Evolutionary conservation across 1,140 invertebrate genomes (phyloP).

Genomic region (Hycleus cichorii): DNA sequence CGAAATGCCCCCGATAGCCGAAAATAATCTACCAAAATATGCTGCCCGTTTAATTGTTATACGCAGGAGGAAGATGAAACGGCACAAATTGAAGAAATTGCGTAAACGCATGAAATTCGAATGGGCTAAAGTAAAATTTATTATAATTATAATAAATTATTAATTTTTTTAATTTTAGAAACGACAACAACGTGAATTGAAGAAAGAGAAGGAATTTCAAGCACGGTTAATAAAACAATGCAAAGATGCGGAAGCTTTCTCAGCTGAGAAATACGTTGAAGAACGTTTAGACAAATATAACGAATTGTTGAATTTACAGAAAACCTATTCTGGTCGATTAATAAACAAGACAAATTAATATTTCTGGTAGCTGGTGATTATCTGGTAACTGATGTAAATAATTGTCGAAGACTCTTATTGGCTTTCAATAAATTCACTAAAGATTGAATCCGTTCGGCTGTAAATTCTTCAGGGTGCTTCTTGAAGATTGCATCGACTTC

Average conservation of each 20-base stretch:
- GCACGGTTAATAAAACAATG: constrained; percentile 59
- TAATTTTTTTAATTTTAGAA: constrained; percentile 37
- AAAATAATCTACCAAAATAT: constrained; percentile 49
- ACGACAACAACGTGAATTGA: constrained; percentile 56
- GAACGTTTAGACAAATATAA: constrained; percentile 27
- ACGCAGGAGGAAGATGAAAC: constrained; percentile 75
- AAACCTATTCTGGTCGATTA: not conserved
- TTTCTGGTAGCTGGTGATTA: constrained; percentile 15
- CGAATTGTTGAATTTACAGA: not conserved
- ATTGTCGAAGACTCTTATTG: constrained; percentile 30
- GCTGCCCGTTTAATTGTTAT: constrained; percentile 70
- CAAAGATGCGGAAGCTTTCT: constrained; percentile 64
- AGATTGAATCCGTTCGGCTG: constrained; percentile 28
- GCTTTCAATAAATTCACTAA: constrained; percentile 30
- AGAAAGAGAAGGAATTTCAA: constrained; percentile 72
- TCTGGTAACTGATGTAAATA: constrained; percentile 28
- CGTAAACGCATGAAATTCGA: constrained; percentile 68
- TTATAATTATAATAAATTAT: not conserved
- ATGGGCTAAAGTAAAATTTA: constrained; percentile 53
- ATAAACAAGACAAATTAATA: not conserved
- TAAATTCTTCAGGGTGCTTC: constrained; percentile 21
- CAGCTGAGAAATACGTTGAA: constrained; percentile 62
- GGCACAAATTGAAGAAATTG: constrained; percentile 73
- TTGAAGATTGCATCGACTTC: too few species aligned
- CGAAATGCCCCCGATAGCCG: constrained; percentile 23